Evolutionary conservation across 2,888 invertebrate species (phyloP).

Genomic region (Atrina japonica): DNA sequence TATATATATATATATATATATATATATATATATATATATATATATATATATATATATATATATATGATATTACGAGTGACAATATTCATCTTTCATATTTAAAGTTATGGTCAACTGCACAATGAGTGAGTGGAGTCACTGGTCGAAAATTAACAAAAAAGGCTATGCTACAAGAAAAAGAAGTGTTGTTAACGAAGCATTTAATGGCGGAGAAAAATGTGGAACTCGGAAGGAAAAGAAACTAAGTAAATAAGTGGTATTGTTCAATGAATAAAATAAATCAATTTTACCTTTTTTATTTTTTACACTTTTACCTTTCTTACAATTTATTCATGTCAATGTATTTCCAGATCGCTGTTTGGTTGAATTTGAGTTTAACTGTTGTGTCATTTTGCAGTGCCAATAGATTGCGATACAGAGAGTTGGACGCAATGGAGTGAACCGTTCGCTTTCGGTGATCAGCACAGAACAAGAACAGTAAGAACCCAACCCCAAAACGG

Average conservation of each 20-base stretch:
- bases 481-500: background rate
- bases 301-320: no score
- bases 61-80: no score
- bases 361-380: no score
- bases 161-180: background rate
- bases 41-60: no score
- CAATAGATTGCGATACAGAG: background rate
- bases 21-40: no score
- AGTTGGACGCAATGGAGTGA: background rate
- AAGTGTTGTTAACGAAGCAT: background rate
- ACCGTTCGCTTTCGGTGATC: constrained; percentile 10
- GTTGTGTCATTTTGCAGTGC: background rate
- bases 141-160: background rate
- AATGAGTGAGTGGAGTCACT: background rate
- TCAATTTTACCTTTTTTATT: no score
- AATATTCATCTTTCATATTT: background rate
- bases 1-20: no score
- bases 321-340: no score
- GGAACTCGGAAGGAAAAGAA: background rate
- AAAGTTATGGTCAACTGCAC: background rate
- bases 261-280: no score
- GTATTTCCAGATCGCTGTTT: no score
- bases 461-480: background rate
- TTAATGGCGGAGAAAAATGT: constrained; percentile 1
- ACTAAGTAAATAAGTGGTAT: background rate